A percentile compares a stretch with the other conserved stretches of the same genome.
Conservation (phyloP, 1,140 invertebrate species). For the Phymastichus coffea region DNA sequence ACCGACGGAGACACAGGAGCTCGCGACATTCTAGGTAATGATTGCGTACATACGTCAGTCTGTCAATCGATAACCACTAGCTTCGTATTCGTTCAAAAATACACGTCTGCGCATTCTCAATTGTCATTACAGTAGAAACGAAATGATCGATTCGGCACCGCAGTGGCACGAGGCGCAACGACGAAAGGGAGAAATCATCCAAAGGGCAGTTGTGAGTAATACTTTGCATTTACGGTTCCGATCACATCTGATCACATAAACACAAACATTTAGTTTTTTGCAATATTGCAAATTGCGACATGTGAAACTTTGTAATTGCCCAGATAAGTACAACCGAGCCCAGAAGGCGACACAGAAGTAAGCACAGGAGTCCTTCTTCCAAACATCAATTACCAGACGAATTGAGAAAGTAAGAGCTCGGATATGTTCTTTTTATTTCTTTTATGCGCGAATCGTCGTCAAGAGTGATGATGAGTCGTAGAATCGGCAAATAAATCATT, state of each 20-base stretch:
- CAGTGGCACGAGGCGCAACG: conserved; percentile 85
- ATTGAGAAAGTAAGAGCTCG: conserved; percentile 49
- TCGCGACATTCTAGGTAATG: conserved; percentile 49
- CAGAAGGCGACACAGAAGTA: conserved; percentile 51
- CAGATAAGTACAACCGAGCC: conserved; percentile 54
- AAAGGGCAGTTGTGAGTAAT: conserved; percentile 53
- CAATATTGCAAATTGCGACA: not conserved
- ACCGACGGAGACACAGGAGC: conserved; percentile 64
- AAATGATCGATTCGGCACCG: conserved; percentile 82
- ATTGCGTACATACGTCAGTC: not conserved
- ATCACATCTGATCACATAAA: not conserved
- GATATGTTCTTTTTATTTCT: not conserved
- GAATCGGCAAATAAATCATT: too few relatives aligned
- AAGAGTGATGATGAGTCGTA: too few relatives aligned
- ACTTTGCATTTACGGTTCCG: not conserved
- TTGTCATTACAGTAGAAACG: conserved; percentile 51
- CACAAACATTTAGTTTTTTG: not conserved
- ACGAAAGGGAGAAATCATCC: conserved; percentile 65
- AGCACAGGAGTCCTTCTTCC: conserved; percentile 52
- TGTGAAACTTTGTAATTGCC: not conserved
- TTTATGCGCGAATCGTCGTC: not conserved
- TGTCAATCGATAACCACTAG: not conserved
- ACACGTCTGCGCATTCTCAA: too few relatives aligned
- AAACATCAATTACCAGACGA: conserved; percentile 52
- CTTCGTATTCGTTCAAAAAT: not conserved